A percentile compares a stretch with the other conserved stretches of the same genome.
These are phyloP conservation scores for Drosophila carrolli DNA, from an alignment of 1,140 invertebrate species.

Conservation along the genomic window DNA sequence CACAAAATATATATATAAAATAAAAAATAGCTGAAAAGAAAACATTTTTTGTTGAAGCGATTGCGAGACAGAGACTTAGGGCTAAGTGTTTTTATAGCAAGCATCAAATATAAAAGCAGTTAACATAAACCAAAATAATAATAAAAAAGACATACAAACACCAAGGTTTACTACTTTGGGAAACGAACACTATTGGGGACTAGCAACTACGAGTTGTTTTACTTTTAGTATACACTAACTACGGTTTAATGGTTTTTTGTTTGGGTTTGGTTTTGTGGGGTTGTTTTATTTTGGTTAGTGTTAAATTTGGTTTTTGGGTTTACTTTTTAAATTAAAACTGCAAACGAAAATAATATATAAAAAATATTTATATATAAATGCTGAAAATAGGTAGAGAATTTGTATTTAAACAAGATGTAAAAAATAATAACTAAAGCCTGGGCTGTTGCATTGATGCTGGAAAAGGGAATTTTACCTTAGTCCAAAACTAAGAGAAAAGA, in stretches of 20 bases:
- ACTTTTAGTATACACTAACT: constrained; percentile 76
- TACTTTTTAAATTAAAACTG: constrained; percentile 68
- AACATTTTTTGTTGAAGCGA: constrained; percentile 41
- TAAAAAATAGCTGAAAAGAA: constrained; percentile 75
- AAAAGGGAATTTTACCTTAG: constrained; percentile 42
- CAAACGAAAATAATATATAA: constrained; percentile 76
- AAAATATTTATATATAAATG: constrained; percentile 64
- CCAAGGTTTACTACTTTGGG: constrained; percentile 56
- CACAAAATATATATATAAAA: constrained; percentile 66
- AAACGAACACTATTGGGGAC: constrained; percentile 61
- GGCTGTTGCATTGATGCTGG: constrained; percentile 17
- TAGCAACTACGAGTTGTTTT: constrained; percentile 55
- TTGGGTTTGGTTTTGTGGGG: constrained; percentile 34
- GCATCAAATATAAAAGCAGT: constrained; percentile 42
- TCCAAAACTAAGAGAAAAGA: constrained; percentile 38
- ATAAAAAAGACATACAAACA: constrained; percentile 63
- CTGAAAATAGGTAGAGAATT: constrained; percentile 84
- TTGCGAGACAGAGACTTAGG: constrained; percentile 38
- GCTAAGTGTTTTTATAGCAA: constrained; percentile 36
- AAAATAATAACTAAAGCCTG: constrained; percentile 54
- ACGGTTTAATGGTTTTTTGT: constrained; percentile 66
- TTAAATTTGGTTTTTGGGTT: constrained; percentile 56
- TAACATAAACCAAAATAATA: constrained; percentile 51
- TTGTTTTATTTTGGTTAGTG: constrained; percentile 67
- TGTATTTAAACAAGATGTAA: constrained; percentile 69